Evolutionary conservation across 1,140 invertebrate genomes (phyloP).

Genomic region (Agrypnia vestita): DNA sequence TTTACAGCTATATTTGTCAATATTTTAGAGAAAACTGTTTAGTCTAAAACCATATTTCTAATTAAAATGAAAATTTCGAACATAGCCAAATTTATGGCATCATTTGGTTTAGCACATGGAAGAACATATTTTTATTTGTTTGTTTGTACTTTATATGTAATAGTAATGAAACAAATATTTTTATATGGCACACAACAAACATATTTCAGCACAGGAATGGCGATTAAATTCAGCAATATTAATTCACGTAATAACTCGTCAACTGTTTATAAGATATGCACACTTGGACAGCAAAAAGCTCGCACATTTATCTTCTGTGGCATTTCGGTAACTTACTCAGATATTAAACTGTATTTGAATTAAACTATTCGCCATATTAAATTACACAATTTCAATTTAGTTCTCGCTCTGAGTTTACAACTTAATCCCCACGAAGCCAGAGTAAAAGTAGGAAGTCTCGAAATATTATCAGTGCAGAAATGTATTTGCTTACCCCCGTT

Average conservation of each 20-base stretch:
- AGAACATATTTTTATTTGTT: too few relatives aligned
- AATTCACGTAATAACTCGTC: neutral
- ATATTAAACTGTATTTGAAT: conserved; percentile 25
- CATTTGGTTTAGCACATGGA: too few relatives aligned
- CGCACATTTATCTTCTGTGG: neutral
- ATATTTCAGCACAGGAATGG: too few relatives aligned
- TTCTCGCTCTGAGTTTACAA: conserved; percentile 24
- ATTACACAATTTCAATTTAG: conserved; percentile 48
- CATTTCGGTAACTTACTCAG: neutral
- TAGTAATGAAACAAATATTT: too few relatives aligned
- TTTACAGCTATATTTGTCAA: too few relatives aligned
- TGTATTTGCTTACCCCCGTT: neutral
- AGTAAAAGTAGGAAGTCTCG: conserved; percentile 1
- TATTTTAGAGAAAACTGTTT: too few relatives aligned
- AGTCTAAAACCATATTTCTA: too few relatives aligned
- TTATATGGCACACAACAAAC: too few relatives aligned
- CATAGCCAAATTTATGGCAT: too few relatives aligned
- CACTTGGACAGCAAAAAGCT: conserved; percentile 15
- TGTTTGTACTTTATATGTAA: too few relatives aligned
- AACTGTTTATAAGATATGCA: neutral
- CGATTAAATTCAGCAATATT: too few relatives aligned
- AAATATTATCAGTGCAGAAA: conserved; percentile 15
- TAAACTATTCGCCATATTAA: conserved; percentile 50
- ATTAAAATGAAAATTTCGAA: too few relatives aligned
- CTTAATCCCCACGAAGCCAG: conserved; percentile 25